Evolutionary conservation across 1,140 invertebrate species (phyloP).

Genomic region (Trypoxylus dichotomus): DNA sequence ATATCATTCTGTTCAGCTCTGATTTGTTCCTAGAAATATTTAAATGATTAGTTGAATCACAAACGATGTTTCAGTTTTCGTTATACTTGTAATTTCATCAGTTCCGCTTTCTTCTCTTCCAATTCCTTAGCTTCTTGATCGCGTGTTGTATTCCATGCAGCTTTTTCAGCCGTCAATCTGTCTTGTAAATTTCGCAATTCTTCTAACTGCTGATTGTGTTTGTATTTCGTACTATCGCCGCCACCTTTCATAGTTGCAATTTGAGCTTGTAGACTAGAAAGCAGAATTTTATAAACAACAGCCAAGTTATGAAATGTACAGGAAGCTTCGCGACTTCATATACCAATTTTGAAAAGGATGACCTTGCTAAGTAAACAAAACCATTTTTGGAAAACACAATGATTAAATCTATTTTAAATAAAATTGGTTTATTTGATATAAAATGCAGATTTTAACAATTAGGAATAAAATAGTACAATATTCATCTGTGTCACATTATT

Average conservation of each 20-base stretch:
- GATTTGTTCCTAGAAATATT: conserved; percentile 64
- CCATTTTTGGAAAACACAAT: too few species aligned
- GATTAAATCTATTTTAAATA: too few species aligned
- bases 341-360: too few species aligned
- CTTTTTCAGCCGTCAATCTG: conserved; percentile 77
- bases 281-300: too few species aligned
- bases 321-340: too few species aligned
- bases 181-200: conserved; percentile 73
- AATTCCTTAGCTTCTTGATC: conserved; percentile 67
- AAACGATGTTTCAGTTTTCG: too few species aligned
- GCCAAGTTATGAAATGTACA: too few species aligned
- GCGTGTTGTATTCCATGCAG: conserved; percentile 69
- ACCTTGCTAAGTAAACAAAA: too few species aligned
- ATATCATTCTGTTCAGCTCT: conserved; percentile 79
- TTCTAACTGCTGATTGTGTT: conserved; percentile 73
- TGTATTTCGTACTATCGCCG: conserved; percentile 60
- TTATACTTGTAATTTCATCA: conserved; percentile 59
- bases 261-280: conserved; percentile 65
- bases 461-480: too few species aligned
- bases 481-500: too few species aligned
- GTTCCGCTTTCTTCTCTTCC: conserved; percentile 64
- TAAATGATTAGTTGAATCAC: background rate
- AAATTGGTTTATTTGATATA: too few species aligned
- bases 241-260: conserved; percentile 59
- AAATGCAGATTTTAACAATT: too few species aligned